Conservation (phyloP, 2,888 invertebrate species). For the Julus scandinavius region DNA sequence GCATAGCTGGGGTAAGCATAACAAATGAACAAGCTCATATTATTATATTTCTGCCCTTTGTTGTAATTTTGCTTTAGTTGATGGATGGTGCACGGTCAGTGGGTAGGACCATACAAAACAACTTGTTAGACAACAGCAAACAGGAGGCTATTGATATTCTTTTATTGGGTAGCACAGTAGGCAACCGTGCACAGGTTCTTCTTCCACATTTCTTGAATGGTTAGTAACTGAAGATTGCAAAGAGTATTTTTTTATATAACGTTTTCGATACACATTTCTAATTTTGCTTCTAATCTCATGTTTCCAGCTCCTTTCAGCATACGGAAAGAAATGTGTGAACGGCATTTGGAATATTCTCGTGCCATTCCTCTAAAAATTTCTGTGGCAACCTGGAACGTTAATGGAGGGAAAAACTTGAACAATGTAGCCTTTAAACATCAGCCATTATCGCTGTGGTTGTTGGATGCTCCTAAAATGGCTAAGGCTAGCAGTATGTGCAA, state of each 20-base stretch:
- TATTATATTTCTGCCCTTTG: neutral
- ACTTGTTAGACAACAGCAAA: constrained; percentile 87
- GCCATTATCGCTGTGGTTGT: constrained; percentile 86
- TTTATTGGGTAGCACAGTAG: constrained; percentile 89
- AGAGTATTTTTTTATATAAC: neutral
- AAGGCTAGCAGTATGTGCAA: constrained; percentile 57
- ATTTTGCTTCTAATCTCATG: neutral
- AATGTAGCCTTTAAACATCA: constrained; percentile 94
- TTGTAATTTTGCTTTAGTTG: constrained; percentile 69
- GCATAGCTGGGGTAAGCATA: neutral
- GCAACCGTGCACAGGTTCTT: constrained; percentile 86
- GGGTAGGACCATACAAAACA: constrained; percentile 98
- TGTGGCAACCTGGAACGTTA: constrained; percentile 98
- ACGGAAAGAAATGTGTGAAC: constrained; percentile 84
- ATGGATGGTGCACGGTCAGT: constrained; percentile 98
- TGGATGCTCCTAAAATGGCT: constrained; percentile 80
- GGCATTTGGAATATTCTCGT: constrained; percentile 81
- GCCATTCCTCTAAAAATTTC: constrained; percentile 80
- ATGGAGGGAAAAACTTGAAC: constrained; percentile 98
- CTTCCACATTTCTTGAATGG: constrained; percentile 87
- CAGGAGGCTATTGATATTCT: constrained; percentile 98
- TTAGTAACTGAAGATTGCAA: constrained; percentile 62
- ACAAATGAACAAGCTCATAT: neutral
- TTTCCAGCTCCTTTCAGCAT: constrained; percentile 80
- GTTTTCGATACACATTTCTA: too few relatives aligned